Conservation (phyloP, 2,113 vertebrate species). For the Aplodontia rufa region DNA sequence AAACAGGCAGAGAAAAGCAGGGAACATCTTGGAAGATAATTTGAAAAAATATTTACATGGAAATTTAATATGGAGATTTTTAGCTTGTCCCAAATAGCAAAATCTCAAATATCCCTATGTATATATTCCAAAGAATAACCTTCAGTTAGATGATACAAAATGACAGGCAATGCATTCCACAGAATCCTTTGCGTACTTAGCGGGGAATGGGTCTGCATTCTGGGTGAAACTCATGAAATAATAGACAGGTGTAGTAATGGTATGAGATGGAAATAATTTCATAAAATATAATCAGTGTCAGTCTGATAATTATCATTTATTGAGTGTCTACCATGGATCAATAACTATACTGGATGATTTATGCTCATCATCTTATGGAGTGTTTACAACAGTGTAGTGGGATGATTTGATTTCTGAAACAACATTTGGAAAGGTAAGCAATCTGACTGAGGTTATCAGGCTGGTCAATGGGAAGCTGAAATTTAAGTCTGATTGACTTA, state of each 20-base stretch:
- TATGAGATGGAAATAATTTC: not conserved
- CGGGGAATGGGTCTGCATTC: not conserved
- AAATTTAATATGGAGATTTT: not conserved
- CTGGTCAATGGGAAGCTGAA: not conserved
- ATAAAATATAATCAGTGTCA: not conserved
- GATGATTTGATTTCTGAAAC: not conserved
- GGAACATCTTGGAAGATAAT: not conserved
- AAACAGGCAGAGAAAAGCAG: not conserved
- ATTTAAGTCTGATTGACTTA: not conserved
- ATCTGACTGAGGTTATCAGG: not conserved
- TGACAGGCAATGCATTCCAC: constrained; percentile 28
- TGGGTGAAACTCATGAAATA: constrained; percentile 19
- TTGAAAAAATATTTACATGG: not conserved
- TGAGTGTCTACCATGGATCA: not conserved
- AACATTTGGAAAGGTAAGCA: not conserved
- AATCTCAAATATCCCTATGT: not conserved
- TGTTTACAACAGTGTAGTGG: not conserved
- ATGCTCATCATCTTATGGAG: not conserved
- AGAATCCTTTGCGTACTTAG: not conserved
- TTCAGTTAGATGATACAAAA: not conserved
- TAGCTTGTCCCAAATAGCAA: not conserved
- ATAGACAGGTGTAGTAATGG: not conserved
- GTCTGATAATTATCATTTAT: not conserved
- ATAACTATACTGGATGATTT: not conserved
- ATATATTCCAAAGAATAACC: not conserved